Evolutionary conservation across 2,113 vertebrate genomes (phyloP), one percentile per base, ranked within the genome.

Genomic region (Blennius ocellaris): DNA sequence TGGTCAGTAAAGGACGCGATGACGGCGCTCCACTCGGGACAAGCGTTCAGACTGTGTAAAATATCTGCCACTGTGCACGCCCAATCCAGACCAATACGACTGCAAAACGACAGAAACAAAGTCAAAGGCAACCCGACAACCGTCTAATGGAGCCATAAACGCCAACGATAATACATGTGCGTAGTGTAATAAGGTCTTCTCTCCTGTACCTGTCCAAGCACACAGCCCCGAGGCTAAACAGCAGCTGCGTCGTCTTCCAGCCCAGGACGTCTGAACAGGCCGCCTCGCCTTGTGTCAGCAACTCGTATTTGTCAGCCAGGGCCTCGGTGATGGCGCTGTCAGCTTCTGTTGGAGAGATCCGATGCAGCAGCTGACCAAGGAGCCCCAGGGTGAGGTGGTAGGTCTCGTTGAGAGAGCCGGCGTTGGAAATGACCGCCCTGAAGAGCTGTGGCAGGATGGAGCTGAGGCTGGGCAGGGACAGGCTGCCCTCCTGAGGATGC

Each of bases 1-100:
- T 97, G 96, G 83, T 98, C 95, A 3, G 97, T 97, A 93, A 97
- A 98, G 52, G 95, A 79, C 8, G 96, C 94, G 0, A 98, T 95
- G 56, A 98, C 96, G 0, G 80, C 6, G 17, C 93, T 92, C 98
- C 98, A 99, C 86, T 95, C 94, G 0, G 94, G 91, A 41, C 95
- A 96, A 30, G 87, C 68, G 62, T 97, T 96, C 80, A 99, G 93
- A 2, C 95, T 93, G 3, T 95, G 94, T 0, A 99, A 92, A 82
- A 98, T 97, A 81, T 98, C 96, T 0, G 97, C 96, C 92, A 99
- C 97, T 10, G 96, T 97, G 88, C 97, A 97, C 0, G 97, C 97
- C 98, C 98, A 99, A 89, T 99, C 97, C 87, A 99, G 91, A 40
- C 97, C 97, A 0, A 98, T 95, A 11, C 96, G 96, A 62, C 97